These are phyloP conservation scores for Sarcophaga rosellei DNA, from an alignment of 2,888 invertebrate genomes.

Conservation along the genomic window DNA sequence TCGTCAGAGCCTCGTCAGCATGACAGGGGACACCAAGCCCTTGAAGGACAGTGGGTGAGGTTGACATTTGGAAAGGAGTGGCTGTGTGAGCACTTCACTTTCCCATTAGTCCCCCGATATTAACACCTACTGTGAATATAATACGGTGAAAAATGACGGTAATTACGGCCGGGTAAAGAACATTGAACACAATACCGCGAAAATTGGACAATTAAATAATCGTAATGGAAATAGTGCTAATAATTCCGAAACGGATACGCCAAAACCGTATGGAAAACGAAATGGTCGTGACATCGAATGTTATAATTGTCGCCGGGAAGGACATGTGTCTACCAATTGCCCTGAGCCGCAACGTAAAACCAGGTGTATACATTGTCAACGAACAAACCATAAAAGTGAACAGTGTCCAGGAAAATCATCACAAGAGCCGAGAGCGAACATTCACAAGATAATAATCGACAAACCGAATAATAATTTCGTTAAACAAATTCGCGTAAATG, in stretches of 20 bases:
- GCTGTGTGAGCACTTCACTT: too few species aligned
- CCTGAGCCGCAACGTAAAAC: conserved; percentile 31
- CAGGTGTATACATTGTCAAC: conserved; percentile 11
- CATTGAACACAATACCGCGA: neutral
- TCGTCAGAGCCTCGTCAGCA: too few species aligned
- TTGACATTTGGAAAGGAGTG: too few species aligned
- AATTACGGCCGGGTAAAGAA: conserved; percentile 14
- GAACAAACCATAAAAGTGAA: conserved; percentile 35
- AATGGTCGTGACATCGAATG: conserved; percentile 13
- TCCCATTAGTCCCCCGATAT: too few species aligned
- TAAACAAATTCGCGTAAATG: conserved; percentile 9
- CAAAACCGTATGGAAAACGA: conserved; percentile 8
- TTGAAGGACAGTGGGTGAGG: too few species aligned
- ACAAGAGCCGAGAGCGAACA: conserved; percentile 3
- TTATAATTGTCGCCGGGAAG: conserved; percentile 29
- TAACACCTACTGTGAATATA: conserved; percentile 42
- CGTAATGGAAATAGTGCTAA: conserved; percentile 11
- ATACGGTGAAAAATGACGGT: conserved; percentile 7
- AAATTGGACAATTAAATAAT: neutral
- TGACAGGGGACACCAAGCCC: too few species aligned
- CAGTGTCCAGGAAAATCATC: conserved; percentile 7
- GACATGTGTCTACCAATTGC: conserved; percentile 35
- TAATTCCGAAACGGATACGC: neutral
- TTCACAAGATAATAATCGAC: conserved; percentile 29
- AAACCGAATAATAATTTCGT: neutral